Percentiles rank a stretch among this genome's conserved stretches.
These are phyloP conservation scores for Chaetogeoica ovagalla DNA, from an alignment of 2,888 invertebrate species.

Conservation along the genomic window DNA sequence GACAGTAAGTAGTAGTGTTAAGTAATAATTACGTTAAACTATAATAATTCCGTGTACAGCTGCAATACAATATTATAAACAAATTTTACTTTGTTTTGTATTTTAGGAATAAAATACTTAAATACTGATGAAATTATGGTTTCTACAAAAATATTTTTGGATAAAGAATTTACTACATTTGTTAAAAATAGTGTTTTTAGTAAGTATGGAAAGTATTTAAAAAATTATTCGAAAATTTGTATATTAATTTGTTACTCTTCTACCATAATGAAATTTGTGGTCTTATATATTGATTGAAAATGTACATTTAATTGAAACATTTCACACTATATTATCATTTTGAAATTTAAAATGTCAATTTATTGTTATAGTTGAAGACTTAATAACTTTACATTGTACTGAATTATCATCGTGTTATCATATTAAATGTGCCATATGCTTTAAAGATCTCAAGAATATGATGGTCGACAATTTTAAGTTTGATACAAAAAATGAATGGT, in stretches of 20 bases:
- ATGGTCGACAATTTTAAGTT: slow-evolving; percentile 39
- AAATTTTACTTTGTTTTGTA: neutral
- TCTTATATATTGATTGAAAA: too few species aligned
- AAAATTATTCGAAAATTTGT: too few species aligned
- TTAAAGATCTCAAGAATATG: slow-evolving; percentile 22
- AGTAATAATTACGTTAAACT: neutral
- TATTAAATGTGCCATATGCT: slow-evolving; percentile 17
- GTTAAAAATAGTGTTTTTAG: slow-evolving; percentile 36
- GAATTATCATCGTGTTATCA: slow-evolving; percentile 15
- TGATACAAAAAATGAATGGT: slow-evolving; percentile 18
- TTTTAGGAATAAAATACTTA: slow-evolving; percentile 29
- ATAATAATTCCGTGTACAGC: neutral
- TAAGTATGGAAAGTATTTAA: neutral
- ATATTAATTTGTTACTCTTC: too few species aligned
- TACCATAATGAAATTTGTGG: too few species aligned
- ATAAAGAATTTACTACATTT: slow-evolving; percentile 43
- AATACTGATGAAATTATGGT: slow-evolving; percentile 17
- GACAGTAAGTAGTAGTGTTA: slow-evolving; percentile 26
- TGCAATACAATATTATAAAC: neutral
- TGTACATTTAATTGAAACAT: too few species aligned
- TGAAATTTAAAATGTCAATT: neutral
- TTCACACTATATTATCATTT: too few species aligned
- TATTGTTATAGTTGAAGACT: slow-evolving; percentile 40
- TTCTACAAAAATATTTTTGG: slow-evolving; percentile 28
- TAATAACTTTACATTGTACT: slow-evolving; percentile 23